Percentiles rank a stretch among this genome's conserved stretches.
phyloP scores from a whole-genome alignment of 1,140 invertebrate species.

The Bombus breviceps region DNA sequence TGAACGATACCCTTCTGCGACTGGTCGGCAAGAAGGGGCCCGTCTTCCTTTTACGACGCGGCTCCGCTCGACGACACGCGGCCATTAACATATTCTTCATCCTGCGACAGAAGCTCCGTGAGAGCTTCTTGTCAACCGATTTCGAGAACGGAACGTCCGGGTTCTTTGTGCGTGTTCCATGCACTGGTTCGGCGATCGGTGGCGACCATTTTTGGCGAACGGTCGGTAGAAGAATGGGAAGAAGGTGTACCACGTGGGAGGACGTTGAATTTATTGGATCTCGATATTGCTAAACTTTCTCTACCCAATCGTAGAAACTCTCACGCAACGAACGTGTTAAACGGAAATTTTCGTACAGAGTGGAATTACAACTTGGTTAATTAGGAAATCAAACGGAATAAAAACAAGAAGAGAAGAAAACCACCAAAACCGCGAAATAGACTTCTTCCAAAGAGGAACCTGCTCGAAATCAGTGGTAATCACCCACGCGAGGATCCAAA shows the following conservation, averaged over 20 bases:
- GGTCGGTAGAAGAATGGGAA: neutral
- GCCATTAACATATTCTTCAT: slow-evolving; percentile 44
- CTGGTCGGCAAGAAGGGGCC: slow-evolving; percentile 3
- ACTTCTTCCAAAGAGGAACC: neutral
- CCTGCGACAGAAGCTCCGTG: slow-evolving; percentile 10
- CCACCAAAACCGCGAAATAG: neutral
- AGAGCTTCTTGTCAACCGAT: slow-evolving; percentile 32
- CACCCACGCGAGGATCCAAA: neutral
- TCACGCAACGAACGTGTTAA: neutral
- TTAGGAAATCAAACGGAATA: neutral
- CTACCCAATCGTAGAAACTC: neutral
- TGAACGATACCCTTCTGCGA: slow-evolving; percentile 8
- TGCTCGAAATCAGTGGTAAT: neutral
- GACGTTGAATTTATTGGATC: neutral
- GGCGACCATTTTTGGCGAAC: neutral
- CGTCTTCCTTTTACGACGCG: slow-evolving; percentile 37
- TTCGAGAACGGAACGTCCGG: neutral
- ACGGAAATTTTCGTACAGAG: too few species aligned
- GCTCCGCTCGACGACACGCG: slow-evolving; percentile 6
- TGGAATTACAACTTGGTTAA: neutral
- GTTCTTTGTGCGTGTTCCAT: slow-evolving; percentile 14
- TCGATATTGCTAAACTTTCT: neutral
- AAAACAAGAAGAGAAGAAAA: neutral
- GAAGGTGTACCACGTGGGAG: neutral
- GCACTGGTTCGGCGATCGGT: neutral